Percentiles rank a stretch among this genome's conserved stretches.
Evolutionary conservation across 2,888 invertebrate genomes (phyloP).

Genomic region (Eubasilissa splendida): DNA sequence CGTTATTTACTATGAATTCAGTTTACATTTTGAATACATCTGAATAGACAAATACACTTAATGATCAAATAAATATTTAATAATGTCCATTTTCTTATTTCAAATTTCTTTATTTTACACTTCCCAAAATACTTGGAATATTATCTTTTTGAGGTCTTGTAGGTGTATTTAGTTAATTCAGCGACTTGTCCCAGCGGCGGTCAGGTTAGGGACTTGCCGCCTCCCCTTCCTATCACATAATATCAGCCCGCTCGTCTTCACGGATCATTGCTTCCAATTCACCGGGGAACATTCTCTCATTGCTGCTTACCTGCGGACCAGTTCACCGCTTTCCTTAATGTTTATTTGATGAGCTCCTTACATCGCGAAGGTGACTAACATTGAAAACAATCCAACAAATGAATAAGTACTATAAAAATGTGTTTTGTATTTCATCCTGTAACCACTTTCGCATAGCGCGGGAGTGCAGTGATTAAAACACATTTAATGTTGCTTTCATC

Average conservation of each 20-base stretch:
- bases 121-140: too few species aligned
- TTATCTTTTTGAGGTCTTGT: too few species aligned
- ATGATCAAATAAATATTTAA: not conserved
- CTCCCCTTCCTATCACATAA: conserved; percentile 10
- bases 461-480: too few species aligned
- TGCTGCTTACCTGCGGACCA: conserved; percentile 22
- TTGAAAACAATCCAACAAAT: not conserved
- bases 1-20: not conserved
- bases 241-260: conserved; percentile 22
- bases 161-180: not conserved
- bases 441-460: too few species aligned
- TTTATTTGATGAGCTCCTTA: conserved; percentile 30
- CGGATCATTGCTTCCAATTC: conserved; percentile 26
- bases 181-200: not conserved
- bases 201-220: not conserved
- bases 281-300: not conserved
- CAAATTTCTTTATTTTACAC: too few species aligned
- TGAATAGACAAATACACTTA: not conserved
- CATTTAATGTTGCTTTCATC: too few species aligned
- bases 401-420: not conserved
- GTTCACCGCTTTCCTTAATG: conserved; percentile 12
- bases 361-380: not conserved
- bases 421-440: not conserved
- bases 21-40: not conserved
- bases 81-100: too few species aligned